Percentiles rank a stretch among this genome's conserved stretches.
Conservation (phyloP, 2,797 vertebrate species). For the Hyperoplus immaculatus region DNA sequence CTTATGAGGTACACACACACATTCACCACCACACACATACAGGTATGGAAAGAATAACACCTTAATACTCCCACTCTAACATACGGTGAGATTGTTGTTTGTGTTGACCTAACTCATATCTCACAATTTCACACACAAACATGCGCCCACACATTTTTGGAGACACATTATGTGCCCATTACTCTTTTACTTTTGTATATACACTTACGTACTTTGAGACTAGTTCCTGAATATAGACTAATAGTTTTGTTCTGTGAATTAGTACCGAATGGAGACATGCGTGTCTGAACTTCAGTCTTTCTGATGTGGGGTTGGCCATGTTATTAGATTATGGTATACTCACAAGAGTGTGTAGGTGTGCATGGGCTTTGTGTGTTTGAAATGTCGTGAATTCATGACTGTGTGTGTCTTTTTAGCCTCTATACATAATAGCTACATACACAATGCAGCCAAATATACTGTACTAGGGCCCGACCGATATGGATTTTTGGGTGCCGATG, state of each 20-base stretch:
- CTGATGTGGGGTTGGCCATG: background rate
- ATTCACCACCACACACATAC: background rate
- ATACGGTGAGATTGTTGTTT: background rate
- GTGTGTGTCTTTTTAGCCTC: slow-evolving; percentile 14
- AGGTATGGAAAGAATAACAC: background rate
- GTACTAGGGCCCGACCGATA: too few relatives aligned
- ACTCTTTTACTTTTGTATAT: background rate
- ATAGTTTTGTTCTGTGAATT: background rate
- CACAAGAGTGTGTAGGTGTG: background rate
- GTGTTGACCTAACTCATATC: background rate
- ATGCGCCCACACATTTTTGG: background rate
- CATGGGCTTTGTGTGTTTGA: background rate
- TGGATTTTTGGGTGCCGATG: too few relatives aligned
- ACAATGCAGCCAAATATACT: slow-evolving; percentile 2
- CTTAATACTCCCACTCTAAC: background rate
- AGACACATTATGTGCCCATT: background rate
- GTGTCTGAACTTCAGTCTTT: background rate
- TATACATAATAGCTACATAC: slow-evolving; percentile 3
- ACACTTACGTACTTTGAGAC: background rate
- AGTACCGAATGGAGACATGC: background rate
- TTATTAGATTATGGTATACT: background rate
- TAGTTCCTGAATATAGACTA: background rate
- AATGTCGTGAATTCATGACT: slow-evolving; percentile 6
- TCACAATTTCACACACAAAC: slow-evolving; percentile 3
- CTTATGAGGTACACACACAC: slow-evolving; percentile 90